phyloP scores from a whole-genome alignment of 1,140 invertebrate genomes.

The Cherax quadricarinatus region DNA sequence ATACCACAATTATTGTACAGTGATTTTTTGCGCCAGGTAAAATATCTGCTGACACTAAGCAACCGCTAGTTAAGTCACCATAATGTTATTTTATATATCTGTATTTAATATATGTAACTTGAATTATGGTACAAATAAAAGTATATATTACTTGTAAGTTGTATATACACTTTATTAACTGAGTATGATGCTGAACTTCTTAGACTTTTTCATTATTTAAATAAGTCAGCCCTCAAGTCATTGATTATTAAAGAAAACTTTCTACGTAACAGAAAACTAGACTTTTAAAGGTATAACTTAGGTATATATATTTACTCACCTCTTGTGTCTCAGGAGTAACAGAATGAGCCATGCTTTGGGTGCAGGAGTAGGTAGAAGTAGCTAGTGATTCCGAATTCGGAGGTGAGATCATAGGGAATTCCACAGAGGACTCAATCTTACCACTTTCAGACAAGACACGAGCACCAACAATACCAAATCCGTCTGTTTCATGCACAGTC shows the following conservation, averaged over 20 bases:
- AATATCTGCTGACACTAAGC: no score
- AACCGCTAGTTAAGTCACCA: no score
- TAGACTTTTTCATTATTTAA: neutral
- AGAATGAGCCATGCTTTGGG: slow-evolving; percentile 35
- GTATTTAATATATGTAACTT: no score
- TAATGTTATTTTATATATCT: no score
- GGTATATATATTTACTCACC: slow-evolving; percentile 5
- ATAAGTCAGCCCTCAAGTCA: neutral
- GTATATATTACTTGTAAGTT: no score
- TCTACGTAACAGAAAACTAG: neutral
- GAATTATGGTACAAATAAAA: no score
- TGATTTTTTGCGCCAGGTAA: no score
- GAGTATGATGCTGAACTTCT: no score
- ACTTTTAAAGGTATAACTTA: neutral
- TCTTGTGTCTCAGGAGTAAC: slow-evolving; percentile 13
- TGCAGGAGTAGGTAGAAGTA: slow-evolving; percentile 14
- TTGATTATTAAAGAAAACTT: neutral
- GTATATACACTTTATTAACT: no score
- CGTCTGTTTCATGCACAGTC: slow-evolving; percentile 46
- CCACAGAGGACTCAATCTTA: slow-evolving; percentile 40
- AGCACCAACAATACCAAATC: slow-evolving; percentile 31
- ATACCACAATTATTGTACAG: no score
- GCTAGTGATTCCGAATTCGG: neutral
- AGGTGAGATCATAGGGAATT: slow-evolving; percentile 3
- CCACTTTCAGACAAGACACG: slow-evolving; percentile 41